Percentiles rank a stretch among this genome's conserved stretches.
Evolutionary conservation across 2,113 vertebrate species (phyloP).

Genomic region (Trochalopteron elliotii): DNA sequence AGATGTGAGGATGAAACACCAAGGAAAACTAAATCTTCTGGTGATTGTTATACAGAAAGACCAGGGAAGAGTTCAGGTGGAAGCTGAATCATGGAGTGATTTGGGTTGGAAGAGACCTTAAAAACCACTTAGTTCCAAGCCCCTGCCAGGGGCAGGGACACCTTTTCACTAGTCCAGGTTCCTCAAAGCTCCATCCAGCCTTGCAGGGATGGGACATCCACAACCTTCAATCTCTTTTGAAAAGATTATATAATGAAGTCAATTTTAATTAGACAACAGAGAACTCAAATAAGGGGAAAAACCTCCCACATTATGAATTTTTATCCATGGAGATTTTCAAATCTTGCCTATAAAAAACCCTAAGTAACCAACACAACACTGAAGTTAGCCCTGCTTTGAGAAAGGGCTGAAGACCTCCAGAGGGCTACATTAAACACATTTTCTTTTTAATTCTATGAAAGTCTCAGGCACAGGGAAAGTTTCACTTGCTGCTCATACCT

Average conservation of each 20-base stretch:
- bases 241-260: neutral
- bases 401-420: neutral
- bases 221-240: neutral
- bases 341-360: neutral
- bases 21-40: neutral
- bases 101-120: neutral
- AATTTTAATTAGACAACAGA: neutral
- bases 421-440: neutral
- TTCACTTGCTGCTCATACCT: neutral
- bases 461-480: neutral
- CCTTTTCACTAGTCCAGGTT: neutral
- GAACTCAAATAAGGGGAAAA: neutral
- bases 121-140: neutral
- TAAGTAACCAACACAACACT: neutral
- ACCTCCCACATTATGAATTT: neutral
- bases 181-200: neutral
- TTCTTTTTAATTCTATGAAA: neutral
- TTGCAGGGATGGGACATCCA: neutral
- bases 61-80: neutral
- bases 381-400: neutral
- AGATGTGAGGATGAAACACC: neutral
- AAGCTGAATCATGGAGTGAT: neutral
- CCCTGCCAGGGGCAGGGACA: neutral
- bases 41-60: neutral
- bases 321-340: neutral